Conservation (phyloP, 2,888 invertebrate genomes). For the Flabesymbios commensalis region DNA sequence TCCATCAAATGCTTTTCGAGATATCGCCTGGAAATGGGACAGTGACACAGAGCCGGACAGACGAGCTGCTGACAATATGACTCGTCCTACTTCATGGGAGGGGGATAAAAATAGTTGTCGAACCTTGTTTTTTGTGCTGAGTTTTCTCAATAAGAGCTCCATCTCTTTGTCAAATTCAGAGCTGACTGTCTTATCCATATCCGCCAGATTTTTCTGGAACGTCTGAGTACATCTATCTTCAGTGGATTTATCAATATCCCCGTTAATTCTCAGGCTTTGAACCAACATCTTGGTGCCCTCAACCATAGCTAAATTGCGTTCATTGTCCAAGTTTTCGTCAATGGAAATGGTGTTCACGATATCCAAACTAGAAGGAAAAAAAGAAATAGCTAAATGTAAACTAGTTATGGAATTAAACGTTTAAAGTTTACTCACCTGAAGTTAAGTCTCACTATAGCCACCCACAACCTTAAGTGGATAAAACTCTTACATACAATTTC, state of each 20-base stretch:
- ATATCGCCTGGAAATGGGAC: too few relatives aligned
- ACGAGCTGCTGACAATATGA: too few relatives aligned
- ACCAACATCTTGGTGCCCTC: slow-evolving; percentile 43
- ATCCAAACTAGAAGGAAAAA: slow-evolving; percentile 40
- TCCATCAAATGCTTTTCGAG: too few relatives aligned
- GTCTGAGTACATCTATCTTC: slow-evolving; percentile 37
- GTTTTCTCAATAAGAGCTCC: slow-evolving; percentile 45
- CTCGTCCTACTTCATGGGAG: not conserved
- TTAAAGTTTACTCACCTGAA: too few relatives aligned
- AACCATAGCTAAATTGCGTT: slow-evolving; percentile 48
- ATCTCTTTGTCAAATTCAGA: slow-evolving; percentile 30
- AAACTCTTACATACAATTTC: too few relatives aligned
- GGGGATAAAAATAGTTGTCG: too few relatives aligned
- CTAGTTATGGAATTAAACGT: too few relatives aligned
- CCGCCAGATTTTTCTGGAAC: slow-evolving; percentile 32
- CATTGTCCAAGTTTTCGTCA: slow-evolving; percentile 52
- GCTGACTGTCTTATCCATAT: slow-evolving; percentile 41
- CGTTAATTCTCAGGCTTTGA: slow-evolving; percentile 45
- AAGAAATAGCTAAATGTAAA: too few relatives aligned
- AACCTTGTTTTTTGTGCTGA: slow-evolving; percentile 54
- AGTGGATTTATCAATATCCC: slow-evolving; percentile 43
- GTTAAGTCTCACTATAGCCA: too few relatives aligned
- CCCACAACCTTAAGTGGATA: too few relatives aligned
- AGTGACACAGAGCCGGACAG: too few relatives aligned
- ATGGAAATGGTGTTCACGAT: slow-evolving; percentile 48